These are phyloP conservation scores for Adrianichthys oophorus DNA, from an alignment of 2,797 vertebrate genomes.

Conservation along the genomic window DNA sequence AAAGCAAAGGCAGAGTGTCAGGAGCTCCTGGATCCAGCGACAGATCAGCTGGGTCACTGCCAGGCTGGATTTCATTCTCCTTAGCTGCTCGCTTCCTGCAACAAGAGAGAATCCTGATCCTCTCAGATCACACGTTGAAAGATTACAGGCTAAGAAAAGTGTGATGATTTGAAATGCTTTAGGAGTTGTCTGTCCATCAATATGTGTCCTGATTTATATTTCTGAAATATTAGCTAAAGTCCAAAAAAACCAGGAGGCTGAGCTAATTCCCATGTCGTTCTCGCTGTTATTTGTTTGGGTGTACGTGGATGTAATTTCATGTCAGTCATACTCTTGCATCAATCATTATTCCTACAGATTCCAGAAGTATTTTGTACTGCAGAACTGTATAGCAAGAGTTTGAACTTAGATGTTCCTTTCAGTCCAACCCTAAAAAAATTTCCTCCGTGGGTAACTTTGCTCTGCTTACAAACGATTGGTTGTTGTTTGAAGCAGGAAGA, in stretches of 20 bases:
- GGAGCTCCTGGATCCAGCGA: conserved; percentile 29
- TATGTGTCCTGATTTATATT: conserved; percentile 28
- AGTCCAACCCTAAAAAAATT: conserved; percentile 18
- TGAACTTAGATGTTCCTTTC: conserved; percentile 12
- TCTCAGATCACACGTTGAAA: neutral
- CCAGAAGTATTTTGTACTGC: conserved; percentile 5
- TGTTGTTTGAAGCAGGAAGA: conserved; percentile 28
- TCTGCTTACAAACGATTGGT: conserved; percentile 21
- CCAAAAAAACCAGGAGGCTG: no score
- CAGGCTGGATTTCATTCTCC: conserved; percentile 9
- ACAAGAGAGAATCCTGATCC: neutral
- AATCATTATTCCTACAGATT: conserved; percentile 18
- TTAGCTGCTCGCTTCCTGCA: conserved; percentile 19
- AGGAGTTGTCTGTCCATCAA: conserved; percentile 17
- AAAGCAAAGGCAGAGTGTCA: conserved; percentile 54
- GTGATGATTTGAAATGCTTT: neutral
- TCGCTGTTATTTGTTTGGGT: no score
- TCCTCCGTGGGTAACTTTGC: conserved; percentile 23
- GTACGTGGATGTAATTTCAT: neutral
- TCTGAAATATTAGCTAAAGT: no score
- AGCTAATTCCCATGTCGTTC: no score
- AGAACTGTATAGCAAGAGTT: conserved; percentile 25
- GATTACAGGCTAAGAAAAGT: neutral
- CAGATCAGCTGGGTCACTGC: neutral
- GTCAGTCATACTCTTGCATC: conserved; percentile 21